phyloP scores from a whole-genome alignment of 2,797 vertebrate genomes.

The Pampus argenteus region DNA sequence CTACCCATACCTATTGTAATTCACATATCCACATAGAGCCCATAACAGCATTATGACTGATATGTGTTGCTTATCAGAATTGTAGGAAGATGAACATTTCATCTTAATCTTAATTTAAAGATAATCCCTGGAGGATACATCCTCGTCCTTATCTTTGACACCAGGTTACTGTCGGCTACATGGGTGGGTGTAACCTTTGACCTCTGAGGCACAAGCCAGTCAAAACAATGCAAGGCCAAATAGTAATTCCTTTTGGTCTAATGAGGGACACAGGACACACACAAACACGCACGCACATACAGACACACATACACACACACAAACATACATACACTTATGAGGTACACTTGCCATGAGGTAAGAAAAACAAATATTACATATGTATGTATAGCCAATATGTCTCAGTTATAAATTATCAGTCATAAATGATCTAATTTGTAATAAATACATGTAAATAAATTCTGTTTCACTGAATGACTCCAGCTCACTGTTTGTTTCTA shows the following conservation, averaged over 20 bases:
- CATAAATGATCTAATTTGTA: neutral
- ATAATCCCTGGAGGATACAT: neutral
- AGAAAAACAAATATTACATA: neutral
- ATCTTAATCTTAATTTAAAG: neutral
- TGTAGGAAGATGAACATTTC: neutral
- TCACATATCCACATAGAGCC: neutral
- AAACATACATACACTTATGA: neutral
- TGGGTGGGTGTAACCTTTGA: slow-evolving; percentile 32
- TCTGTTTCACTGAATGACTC: slow-evolving; percentile 1
- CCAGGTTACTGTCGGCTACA: neutral
- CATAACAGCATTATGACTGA: neutral
- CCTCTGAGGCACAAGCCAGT: slow-evolving; percentile 33
- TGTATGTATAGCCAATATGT: no score
- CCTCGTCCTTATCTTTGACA: neutral
- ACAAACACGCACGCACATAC: neutral
- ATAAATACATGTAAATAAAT: neutral
- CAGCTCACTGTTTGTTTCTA: slow-evolving; percentile 1
- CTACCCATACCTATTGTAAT: no score
- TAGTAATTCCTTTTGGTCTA: slow-evolving; percentile 24
- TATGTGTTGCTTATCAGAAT: no score
- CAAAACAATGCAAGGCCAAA: slow-evolving; percentile 46
- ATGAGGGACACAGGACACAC: neutral
- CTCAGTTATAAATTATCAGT: no score
- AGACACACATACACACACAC: slow-evolving; percentile 1
- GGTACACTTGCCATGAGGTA: neutral